Conservation (phyloP, 2,113 vertebrate genomes). For the Otis tarda region DNA sequence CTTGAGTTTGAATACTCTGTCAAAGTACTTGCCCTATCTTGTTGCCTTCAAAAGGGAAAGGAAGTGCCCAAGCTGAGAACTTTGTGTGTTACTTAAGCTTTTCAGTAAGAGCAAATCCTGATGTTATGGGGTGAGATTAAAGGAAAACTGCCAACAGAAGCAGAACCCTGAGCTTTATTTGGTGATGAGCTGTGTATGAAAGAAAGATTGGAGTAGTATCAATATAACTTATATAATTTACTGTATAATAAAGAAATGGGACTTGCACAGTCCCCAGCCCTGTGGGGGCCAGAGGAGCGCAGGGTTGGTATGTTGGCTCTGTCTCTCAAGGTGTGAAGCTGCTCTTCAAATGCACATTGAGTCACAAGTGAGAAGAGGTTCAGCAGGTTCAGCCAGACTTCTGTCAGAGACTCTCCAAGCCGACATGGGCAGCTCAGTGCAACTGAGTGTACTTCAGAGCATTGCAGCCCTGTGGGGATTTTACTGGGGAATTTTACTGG, state of each 20-base stretch:
- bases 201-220: not conserved
- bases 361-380: constrained; percentile 34
- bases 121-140: not conserved
- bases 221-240: not conserved
- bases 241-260: not conserved
- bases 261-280: not conserved
- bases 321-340: not conserved
- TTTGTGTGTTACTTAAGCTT: not conserved
- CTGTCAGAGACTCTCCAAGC: not conserved
- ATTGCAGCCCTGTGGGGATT: not conserved
- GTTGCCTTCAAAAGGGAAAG: not conserved
- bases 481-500: constrained; percentile 14
- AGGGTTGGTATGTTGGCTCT: not conserved
- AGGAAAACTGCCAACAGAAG: not conserved
- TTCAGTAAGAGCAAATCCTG: not conserved
- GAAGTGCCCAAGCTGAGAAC: not conserved
- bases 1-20: not conserved
- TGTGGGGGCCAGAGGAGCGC: not conserved
- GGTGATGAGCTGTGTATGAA: not conserved
- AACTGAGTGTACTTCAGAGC: not conserved
- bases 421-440: not conserved
- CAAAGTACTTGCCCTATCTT: not conserved
- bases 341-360: not conserved
- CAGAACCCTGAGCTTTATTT: not conserved
- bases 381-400: constrained; percentile 24